Conservation (phyloP, 1,140 invertebrate species). For the Rhizoglyphus robini region DNA sequence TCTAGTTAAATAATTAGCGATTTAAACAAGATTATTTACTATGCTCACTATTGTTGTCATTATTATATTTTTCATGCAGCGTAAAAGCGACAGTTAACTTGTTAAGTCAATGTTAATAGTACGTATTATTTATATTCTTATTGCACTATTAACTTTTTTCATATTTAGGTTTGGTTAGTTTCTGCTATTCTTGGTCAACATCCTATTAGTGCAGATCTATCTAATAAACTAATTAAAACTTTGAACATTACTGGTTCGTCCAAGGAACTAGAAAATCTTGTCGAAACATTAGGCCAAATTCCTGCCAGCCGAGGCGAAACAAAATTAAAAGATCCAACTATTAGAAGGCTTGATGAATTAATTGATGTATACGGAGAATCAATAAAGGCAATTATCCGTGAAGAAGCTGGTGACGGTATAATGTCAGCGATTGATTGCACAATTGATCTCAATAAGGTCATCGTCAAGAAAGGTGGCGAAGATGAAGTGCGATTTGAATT, state of each 20-base stretch:
- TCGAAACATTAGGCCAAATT: not conserved
- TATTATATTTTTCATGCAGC: too few relatives aligned
- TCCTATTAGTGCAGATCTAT: not conserved
- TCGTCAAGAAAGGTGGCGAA: slow-evolving; percentile 22
- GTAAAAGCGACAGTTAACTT: too few relatives aligned
- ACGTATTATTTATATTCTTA: not conserved
- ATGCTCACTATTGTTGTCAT: too few relatives aligned
- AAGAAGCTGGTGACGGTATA: slow-evolving; percentile 35
- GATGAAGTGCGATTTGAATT: slow-evolving; percentile 1
- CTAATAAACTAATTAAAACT: not conserved
- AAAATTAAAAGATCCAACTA: slow-evolving; percentile 13
- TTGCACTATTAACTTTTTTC: not conserved
- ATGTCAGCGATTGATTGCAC: slow-evolving; percentile 35
- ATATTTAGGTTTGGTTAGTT: slow-evolving; percentile 7
- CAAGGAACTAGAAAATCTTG: not conserved
- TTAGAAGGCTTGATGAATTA: slow-evolving; percentile 30
- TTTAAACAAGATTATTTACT: too few relatives aligned
- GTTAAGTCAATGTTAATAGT: too few relatives aligned
- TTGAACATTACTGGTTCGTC: not conserved
- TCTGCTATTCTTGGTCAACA: slow-evolving; percentile 5
- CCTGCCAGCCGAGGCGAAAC: not conserved
- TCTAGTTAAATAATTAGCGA: too few relatives aligned
- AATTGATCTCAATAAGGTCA: slow-evolving; percentile 23
- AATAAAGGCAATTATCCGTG: slow-evolving; percentile 33
- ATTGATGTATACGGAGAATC: slow-evolving; percentile 31